Conservation (phyloP, 2,797 vertebrate genomes). For the Octomys mimax region DNA sequence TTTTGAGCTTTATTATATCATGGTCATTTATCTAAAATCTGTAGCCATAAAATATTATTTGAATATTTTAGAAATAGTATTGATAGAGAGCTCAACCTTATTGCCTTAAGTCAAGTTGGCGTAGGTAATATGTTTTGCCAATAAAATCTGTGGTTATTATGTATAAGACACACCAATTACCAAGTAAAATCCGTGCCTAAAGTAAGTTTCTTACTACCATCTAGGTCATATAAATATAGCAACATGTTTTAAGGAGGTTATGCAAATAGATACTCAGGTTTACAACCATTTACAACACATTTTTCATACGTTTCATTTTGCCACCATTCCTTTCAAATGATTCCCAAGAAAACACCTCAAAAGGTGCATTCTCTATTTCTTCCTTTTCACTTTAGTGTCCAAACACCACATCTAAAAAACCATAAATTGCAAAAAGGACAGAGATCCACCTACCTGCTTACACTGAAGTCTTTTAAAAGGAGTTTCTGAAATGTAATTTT, state of each 20-base stretch:
- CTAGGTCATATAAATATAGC: neutral
- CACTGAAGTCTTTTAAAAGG: neutral
- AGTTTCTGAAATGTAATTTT: conserved; percentile 2
- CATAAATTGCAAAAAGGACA: conserved; percentile 7
- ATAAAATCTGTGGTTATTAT: conserved; percentile 49
- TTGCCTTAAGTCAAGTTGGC: neutral
- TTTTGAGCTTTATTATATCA: neutral
- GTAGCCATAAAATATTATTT: neutral
- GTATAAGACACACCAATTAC: neutral
- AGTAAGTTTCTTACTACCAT: neutral
- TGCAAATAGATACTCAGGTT: neutral
- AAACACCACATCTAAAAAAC: conserved; percentile 11
- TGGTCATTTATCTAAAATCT: neutral
- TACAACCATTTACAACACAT: neutral
- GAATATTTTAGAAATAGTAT: neutral
- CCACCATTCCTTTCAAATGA: conserved; percentile 64
- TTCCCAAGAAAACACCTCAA: conserved; percentile 43
- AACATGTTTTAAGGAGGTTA: conserved; percentile 2
- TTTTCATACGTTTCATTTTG: conserved; percentile 33
- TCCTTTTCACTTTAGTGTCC: conserved; percentile 54
- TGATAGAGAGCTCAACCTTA: neutral
- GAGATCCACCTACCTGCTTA: conserved; percentile 36
- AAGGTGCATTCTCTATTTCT: conserved; percentile 54
- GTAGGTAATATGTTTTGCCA: neutral
- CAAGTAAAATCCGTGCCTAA: conserved; percentile 13